Evolutionary conservation across 2,113 vertebrate species (phyloP).

Genomic region (Natator depressus): DNA sequence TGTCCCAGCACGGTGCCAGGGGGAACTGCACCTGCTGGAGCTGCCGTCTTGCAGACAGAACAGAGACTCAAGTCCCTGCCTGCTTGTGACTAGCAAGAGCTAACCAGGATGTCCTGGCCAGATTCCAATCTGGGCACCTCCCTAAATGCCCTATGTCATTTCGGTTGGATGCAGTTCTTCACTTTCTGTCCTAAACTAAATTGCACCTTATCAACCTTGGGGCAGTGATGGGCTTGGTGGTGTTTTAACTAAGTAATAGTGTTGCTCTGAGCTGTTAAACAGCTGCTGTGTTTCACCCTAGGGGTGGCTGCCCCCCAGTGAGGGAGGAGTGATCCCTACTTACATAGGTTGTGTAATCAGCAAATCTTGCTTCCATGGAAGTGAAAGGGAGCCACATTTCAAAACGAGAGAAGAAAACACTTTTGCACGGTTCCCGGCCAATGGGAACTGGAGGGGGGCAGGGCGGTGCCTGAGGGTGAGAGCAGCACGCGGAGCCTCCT

Average conservation of each 20-base stretch:
- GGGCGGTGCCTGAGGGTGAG: no score
- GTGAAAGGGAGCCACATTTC: background rate
- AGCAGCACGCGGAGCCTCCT: no score
- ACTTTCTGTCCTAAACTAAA: background rate
- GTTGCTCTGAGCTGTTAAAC: background rate
- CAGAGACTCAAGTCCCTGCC: background rate
- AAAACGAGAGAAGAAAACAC: conserved; percentile 14
- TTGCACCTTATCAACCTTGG: background rate
- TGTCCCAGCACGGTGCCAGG: no score
- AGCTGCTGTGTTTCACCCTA: background rate
- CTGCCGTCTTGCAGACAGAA: background rate
- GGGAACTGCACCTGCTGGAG: background rate
- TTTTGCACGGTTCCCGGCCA: background rate
- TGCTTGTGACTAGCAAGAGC: background rate
- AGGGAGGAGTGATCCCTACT: background rate
- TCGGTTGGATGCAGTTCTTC: background rate
- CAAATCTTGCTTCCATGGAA: background rate
- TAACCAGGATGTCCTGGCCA: background rate
- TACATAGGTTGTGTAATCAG: background rate
- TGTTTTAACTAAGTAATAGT: background rate
- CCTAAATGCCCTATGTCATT: no score
- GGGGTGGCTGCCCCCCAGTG: background rate
- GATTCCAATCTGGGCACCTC: background rate
- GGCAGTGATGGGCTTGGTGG: background rate
- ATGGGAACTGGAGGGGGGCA: no score